These are phyloP conservation scores for Nomada flava DNA, from an alignment of 2,888 invertebrate genomes.

Conservation along the genomic window DNA sequence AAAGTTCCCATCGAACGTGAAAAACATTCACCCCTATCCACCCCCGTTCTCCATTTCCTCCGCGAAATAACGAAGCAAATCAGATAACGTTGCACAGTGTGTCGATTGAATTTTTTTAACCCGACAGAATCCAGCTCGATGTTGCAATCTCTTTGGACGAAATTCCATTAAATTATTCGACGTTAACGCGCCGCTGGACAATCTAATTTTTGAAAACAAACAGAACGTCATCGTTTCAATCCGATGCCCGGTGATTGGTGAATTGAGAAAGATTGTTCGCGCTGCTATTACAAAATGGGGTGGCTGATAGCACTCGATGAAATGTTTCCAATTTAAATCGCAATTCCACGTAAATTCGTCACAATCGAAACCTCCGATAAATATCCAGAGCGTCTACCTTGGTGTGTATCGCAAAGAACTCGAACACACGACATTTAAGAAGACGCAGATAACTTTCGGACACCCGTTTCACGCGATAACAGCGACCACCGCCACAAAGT, in stretches of 20 bases:
- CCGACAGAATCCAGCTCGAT: background rate
- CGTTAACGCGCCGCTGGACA: background rate
- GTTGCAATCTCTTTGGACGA: background rate
- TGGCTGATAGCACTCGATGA: slow-evolving; percentile 44
- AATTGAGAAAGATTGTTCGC: too few species aligned
- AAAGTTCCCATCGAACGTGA: background rate
- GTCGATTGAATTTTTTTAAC: slow-evolving; percentile 5
- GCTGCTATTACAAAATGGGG: slow-evolving; percentile 58
- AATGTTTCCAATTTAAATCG: background rate
- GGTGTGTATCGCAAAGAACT: background rate
- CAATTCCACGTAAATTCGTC: background rate
- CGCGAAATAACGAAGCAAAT: slow-evolving; percentile 5
- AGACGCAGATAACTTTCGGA: slow-evolving; percentile 18
- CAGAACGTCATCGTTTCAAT: too few species aligned
- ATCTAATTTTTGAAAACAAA: background rate
- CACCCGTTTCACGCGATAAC: slow-evolving; percentile 11
- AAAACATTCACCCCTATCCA: background rate
- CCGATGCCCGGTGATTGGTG: too few species aligned
- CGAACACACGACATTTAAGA: background rate
- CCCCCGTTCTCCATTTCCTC: background rate
- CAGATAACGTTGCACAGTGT: background rate
- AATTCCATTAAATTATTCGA: background rate
- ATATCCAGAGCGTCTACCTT: too few species aligned
- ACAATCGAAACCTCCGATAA: too few species aligned
- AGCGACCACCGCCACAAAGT: slow-evolving; percentile 9